Percentiles rank a stretch among this genome's conserved stretches.
phyloP scores from a whole-genome alignment of 2,113 vertebrate species.

The Saimiri boliviensis region DNA sequence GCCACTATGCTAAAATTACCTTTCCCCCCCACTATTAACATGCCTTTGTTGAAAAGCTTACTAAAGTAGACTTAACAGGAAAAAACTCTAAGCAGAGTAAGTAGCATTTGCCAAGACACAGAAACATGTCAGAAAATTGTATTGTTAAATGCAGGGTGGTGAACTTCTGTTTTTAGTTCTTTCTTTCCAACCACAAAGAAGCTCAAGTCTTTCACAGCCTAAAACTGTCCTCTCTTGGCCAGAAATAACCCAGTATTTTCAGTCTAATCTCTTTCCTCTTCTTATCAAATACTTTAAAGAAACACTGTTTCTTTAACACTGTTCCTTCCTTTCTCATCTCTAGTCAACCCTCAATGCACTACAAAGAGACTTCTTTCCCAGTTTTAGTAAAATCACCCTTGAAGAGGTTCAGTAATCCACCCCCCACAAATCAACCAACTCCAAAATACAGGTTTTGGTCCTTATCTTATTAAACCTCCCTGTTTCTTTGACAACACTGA shows the following conservation, averaged over 20 bases:
- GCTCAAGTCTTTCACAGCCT: neutral
- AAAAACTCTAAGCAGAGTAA: neutral
- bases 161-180: constrained; percentile 14
- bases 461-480: neutral
- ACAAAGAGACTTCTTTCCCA: neutral
- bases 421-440: neutral
- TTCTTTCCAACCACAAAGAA: neutral
- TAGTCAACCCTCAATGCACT: neutral
- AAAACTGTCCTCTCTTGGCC: constrained; percentile 4
- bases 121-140: neutral
- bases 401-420: neutral
- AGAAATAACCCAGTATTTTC: neutral
- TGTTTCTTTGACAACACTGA: neutral
- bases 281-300: constrained; percentile 10
- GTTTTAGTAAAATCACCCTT: neutral
- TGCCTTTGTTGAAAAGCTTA: constrained; percentile 37
- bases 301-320: neutral
- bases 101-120: constrained; percentile 3
- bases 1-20: constrained; percentile 65
- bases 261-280: neutral
- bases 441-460: neutral
- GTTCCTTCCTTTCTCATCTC: neutral
- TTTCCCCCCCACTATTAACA: constrained; percentile 32
- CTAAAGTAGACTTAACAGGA: neutral
- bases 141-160: neutral